A percentile compares a stretch with the other conserved stretches of the same genome.
These are phyloP conservation scores for Stichopus horrens DNA, from an alignment of 53 echinoderm and acorn worm genomes.

Conservation along the genomic window DNA sequence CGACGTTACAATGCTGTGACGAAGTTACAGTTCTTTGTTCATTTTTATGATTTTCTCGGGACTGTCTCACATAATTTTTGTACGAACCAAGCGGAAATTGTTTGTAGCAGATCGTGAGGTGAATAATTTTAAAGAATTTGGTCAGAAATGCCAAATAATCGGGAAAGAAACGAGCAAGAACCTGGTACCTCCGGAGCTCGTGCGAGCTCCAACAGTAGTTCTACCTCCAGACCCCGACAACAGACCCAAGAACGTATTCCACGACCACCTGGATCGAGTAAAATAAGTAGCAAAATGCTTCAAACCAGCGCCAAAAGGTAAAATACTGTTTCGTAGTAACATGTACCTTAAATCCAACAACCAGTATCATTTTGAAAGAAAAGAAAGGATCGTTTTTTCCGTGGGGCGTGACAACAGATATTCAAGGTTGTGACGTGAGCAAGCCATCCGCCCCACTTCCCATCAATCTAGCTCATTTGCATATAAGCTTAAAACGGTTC, in stretches of 20 bases:
- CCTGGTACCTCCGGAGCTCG: conserved; percentile 46
- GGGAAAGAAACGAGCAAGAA: conserved; percentile 45
- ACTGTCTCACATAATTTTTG: background rate
- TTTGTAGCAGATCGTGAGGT: conserved; percentile 39
- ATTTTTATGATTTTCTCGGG: conserved; percentile 22
- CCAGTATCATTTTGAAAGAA: background rate
- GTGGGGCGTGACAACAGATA: conserved; percentile 45
- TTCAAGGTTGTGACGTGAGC: conserved; percentile 49
- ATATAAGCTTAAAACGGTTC: conserved; percentile 98
- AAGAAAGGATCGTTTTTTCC: conserved; percentile 37
- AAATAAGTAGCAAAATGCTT: conserved; percentile 54
- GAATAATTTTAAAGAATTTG: conserved; percentile 48
- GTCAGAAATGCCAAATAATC: conserved; percentile 52
- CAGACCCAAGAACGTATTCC: conserved; percentile 47
- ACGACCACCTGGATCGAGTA: conserved; percentile 45
- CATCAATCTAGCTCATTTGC: conserved; percentile 88
- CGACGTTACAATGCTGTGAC: conserved; percentile 38
- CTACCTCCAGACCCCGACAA: conserved; percentile 44
- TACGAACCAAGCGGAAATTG: conserved; percentile 19
- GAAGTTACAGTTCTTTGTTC: conserved; percentile 35
- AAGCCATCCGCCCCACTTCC: conserved; percentile 76
- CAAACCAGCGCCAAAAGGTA: conserved; percentile 96
- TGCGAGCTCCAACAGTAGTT: conserved; percentile 37
- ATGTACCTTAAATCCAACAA: background rate
- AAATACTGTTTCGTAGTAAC: conserved; percentile 23